Evolutionary conservation across 2,797 vertebrate genomes (phyloP).

Genomic region (Chelidonichthys spinosus): DNA sequence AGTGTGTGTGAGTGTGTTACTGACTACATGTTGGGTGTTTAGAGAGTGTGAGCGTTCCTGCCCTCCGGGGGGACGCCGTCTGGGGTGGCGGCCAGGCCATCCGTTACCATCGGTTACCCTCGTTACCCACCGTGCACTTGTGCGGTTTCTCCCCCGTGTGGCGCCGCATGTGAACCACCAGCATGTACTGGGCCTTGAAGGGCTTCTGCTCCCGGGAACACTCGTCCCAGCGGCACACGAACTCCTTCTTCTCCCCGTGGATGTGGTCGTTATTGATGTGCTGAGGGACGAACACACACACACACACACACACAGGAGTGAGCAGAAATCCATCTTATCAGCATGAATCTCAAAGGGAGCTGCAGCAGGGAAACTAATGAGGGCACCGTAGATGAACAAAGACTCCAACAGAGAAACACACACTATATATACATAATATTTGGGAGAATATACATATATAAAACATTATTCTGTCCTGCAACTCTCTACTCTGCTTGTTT

Average conservation of each 20-base stretch:
- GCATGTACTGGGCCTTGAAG: slow-evolving; percentile 98
- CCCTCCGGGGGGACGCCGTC: background rate
- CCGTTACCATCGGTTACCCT: background rate
- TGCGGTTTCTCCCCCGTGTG: slow-evolving; percentile 98
- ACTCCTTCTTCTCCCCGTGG: slow-evolving; percentile 98
- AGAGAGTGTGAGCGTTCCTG: slow-evolving; percentile 4
- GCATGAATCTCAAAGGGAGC: slow-evolving; percentile 21
- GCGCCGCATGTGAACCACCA: slow-evolving; percentile 97
- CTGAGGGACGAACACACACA: slow-evolving; percentile 76
- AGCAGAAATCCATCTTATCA: slow-evolving; percentile 46
- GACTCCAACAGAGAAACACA: too few species aligned
- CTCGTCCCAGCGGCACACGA: slow-evolving; percentile 96
- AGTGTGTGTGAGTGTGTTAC: slow-evolving; percentile 23
- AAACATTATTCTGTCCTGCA: too few species aligned
- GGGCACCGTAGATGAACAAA: background rate
- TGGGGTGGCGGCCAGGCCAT: slow-evolving; percentile 28
- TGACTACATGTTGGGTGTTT: slow-evolving; percentile 33
- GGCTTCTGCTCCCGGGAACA: slow-evolving; percentile 96
- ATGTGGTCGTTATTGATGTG: slow-evolving; percentile 98
- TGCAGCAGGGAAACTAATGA: slow-evolving; percentile 43
- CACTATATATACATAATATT: too few species aligned
- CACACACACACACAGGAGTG: slow-evolving; percentile 17
- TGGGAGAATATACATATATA: too few species aligned
- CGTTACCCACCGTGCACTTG: slow-evolving; percentile 92
- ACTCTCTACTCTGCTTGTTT: too few species aligned